Base-by-base conservation (phyloP, 2,113 vertebrate genomes). In the Nothobranchius furzeri region DNA sequence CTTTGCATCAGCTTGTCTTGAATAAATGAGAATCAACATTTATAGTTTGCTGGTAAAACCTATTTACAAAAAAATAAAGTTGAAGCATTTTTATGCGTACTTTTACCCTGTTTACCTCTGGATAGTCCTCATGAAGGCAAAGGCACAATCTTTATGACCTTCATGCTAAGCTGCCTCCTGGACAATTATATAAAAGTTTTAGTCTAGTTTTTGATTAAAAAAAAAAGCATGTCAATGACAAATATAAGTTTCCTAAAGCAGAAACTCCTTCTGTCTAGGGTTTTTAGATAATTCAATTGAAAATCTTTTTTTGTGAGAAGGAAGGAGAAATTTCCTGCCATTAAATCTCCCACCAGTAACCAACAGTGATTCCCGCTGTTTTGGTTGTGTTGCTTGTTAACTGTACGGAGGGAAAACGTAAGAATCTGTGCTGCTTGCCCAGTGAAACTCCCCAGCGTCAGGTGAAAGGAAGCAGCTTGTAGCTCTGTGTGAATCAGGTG, bases 391-490 rank as follows among this genome's bases (percentile, higher is more conserved):
- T 52, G 68, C 15, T 12, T 60, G 72, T 60, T 60, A 64, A 57
- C 24, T 46, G 50, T 15, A 64, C n/a, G 73, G 70, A 4, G 57
- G n/a, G 48, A 56, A 35, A 81, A 63, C 67, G 36, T 43, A 4
- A 67, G 60, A 61, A 72, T 52, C 48, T 9, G 11, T 46, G n/a
- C 67, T 60, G 64, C 42, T 75, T 43, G 67, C 60, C 52, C 55
- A 43, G 55, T 64, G 60, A 64, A 68, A 51, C 45, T 66, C 61
- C 74, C 82, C 1, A 14, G 64, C 60, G 74, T 81, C 60, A 74
- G 75, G 72, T 78, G 64, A 78, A 64, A 73, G 60, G 57, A 73
- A 80, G 62, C 79, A 84, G 73, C 75, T 81, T 84, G 79, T 64
- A 54, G 58, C 75, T 81, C 70, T 57, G 70, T 66, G 11, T 82